Base-by-base conservation (phyloP, 2,888 invertebrate genomes). In the Nomada fabriciana region DNA sequence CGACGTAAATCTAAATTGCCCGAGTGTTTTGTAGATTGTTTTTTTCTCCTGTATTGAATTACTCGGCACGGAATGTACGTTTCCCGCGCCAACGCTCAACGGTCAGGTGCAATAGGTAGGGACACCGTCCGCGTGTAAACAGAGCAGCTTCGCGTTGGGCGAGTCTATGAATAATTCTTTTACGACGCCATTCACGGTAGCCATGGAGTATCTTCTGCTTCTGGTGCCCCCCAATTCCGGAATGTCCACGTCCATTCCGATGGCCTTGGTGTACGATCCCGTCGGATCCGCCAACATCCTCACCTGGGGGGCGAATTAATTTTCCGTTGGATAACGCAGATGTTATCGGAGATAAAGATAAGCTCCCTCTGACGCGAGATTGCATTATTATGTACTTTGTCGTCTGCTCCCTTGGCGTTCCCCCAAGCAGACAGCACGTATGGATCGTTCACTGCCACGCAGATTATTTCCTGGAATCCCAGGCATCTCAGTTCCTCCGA, bases 351-450 rank as follows among this genome's bases (percentile, higher is more conserved):
- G 36, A 36, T 36, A 7, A 36, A 7, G 36, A 36, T 9, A 36
- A 36, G 36, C 36, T 36, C 36, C 29, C 29, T 0, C 29, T 36
- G 36, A 7, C 1, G 36, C 36, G 36, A 36, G 36, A 36, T 36
- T 36, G 36, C 36, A 36, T 20, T 2, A 36, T 61, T 86, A n/a
- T n/a, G n/a, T n/a, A 94, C 95, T 91, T 95, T 95, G 64, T 93
- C 94, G 11, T 86, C 86, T 2, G 94, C 90, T 23, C 91, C 89
- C 69, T 93, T 92, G 7, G 86, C 84, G 80, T 93, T 89, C 4
- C 94, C 94, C 94, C 95, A 95, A 1, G 95, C 95, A 13, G 90
- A 93, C 94, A 95, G 94, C 1, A 95, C 95, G 89, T 94, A 95
- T 0, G 95, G 94, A 88, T 95, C 95, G 88, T 95, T 95, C 63